phyloP scores from a whole-genome alignment of 2,888 invertebrate genomes.

The Dolichomitus sp. region DNA sequence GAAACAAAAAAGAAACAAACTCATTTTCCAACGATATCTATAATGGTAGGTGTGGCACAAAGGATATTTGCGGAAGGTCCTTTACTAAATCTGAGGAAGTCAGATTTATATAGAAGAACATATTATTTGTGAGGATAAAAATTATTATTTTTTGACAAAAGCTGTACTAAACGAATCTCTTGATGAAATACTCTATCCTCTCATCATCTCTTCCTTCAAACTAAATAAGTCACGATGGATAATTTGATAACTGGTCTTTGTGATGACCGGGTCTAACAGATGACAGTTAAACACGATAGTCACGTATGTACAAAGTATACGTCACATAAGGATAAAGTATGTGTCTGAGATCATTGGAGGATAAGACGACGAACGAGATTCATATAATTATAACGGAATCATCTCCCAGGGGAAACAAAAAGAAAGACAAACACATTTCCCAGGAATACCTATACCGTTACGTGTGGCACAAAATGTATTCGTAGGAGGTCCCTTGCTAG shows the following conservation, averaged over 20 bases:
- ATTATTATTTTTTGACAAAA: neutral
- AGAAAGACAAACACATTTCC: constrained; percentile 82
- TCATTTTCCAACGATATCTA: constrained; percentile 73
- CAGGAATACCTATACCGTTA: constrained; percentile 48
- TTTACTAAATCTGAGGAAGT: neutral
- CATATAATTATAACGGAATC: constrained; percentile 82
- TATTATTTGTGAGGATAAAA: too few species aligned
- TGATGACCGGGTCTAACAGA: neutral
- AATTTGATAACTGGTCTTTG: neutral
- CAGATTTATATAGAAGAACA: neutral
- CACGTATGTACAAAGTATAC: constrained; percentile 34
- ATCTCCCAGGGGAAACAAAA: constrained; percentile 76
- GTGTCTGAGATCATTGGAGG: neutral
- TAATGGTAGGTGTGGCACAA: constrained; percentile 1
- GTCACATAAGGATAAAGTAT: constrained; percentile 16
- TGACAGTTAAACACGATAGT: constrained; percentile 20
- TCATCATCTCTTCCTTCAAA: neutral
- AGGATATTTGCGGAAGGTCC: constrained; percentile 26
- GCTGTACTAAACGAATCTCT: neutral
- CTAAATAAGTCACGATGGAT: neutral
- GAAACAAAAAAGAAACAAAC: constrained; percentile 80
- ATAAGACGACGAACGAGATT: constrained; percentile 76
- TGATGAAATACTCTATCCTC: neutral
- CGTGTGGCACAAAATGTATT: constrained; percentile 18
- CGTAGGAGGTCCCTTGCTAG: constrained; percentile 24